Percentiles rank a stretch among this genome's conserved stretches.
Conservation (phyloP, 2,888 invertebrate genomes). For the Andrena marginata region DNA sequence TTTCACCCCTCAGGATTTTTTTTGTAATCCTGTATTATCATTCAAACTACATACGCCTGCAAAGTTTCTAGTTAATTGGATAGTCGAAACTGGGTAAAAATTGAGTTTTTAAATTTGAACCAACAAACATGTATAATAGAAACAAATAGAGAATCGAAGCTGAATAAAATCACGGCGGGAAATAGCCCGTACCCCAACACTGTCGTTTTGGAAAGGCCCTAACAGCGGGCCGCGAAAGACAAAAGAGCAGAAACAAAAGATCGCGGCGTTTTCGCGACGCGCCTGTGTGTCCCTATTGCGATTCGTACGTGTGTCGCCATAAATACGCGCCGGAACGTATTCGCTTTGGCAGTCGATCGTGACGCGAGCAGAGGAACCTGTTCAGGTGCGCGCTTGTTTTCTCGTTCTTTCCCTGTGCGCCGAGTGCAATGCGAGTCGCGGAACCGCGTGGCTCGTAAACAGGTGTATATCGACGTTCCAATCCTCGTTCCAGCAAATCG, state of each 20-base stretch:
- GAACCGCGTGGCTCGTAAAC: slow-evolving; percentile 16
- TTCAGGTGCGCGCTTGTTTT: slow-evolving; percentile 60
- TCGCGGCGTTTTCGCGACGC: background rate
- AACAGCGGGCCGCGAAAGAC: background rate
- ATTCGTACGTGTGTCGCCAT: slow-evolving; percentile 44
- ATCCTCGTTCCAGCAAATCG: background rate
- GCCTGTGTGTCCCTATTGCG: slow-evolving; percentile 7
- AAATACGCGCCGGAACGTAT: slow-evolving; percentile 64
- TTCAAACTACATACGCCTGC: no score
- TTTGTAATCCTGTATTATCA: no score
- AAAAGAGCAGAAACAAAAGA: background rate
- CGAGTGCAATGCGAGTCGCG: slow-evolving; percentile 29
- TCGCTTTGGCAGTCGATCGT: slow-evolving; percentile 68
- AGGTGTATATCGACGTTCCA: slow-evolving; percentile 16
- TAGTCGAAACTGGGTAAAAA: no score
- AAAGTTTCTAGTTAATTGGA: no score
- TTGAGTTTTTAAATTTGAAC: no score
- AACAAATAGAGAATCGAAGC: no score
- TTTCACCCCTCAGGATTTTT: no score
- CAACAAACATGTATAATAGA: no score
- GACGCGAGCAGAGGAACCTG: slow-evolving; percentile 56
- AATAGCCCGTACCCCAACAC: background rate
- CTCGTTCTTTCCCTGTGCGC: slow-evolving; percentile 21
- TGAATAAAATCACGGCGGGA: background rate
- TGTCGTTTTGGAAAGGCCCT: background rate